phyloP scores from a whole-genome alignment of 2,113 vertebrate species.

The Epinephelus cyanopodus region DNA sequence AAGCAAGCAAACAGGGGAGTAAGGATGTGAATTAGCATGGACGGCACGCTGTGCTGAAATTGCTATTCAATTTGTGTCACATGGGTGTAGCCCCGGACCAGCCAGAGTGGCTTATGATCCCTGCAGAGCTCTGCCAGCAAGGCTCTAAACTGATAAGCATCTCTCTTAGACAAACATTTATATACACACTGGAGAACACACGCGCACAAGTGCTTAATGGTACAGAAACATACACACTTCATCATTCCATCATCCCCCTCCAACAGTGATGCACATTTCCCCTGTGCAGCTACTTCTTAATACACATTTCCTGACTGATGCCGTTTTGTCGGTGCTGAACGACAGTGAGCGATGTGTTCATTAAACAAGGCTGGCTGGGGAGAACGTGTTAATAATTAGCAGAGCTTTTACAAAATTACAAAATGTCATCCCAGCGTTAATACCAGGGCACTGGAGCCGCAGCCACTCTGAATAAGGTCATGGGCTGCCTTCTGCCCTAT shows the following conservation, averaged over 20 bases:
- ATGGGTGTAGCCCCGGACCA: neutral
- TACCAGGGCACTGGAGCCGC: constrained; percentile 27
- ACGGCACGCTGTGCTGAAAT: constrained; percentile 8
- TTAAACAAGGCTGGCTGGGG: constrained; percentile 34
- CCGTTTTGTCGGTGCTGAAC: constrained; percentile 22
- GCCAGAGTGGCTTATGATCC: neutral
- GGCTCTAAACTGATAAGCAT: constrained; percentile 38
- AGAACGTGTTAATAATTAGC: constrained; percentile 61
- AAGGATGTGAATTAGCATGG: constrained; percentile 33
- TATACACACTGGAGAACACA: neutral
- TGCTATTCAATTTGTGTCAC: constrained; percentile 40
- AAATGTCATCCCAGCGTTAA: constrained; percentile 49
- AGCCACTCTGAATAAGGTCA: constrained; percentile 51
- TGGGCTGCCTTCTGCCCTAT: constrained; percentile 26
- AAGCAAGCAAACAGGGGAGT: neutral
- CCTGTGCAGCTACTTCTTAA: neutral
- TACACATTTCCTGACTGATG: constrained; percentile 17
- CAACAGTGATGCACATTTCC: constrained; percentile 11
- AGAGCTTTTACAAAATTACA: constrained; percentile 58
- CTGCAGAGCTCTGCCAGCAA: constrained; percentile 13
- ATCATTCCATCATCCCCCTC: constrained; percentile 17
- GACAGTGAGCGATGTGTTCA: constrained; percentile 57
- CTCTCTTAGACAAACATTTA: constrained; percentile 19
- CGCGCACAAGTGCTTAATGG: neutral
- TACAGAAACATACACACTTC: constrained; percentile 6